Evolutionary conservation across 2,888 invertebrate genomes (phyloP).

Genomic region (Euphydryas editha): DNA sequence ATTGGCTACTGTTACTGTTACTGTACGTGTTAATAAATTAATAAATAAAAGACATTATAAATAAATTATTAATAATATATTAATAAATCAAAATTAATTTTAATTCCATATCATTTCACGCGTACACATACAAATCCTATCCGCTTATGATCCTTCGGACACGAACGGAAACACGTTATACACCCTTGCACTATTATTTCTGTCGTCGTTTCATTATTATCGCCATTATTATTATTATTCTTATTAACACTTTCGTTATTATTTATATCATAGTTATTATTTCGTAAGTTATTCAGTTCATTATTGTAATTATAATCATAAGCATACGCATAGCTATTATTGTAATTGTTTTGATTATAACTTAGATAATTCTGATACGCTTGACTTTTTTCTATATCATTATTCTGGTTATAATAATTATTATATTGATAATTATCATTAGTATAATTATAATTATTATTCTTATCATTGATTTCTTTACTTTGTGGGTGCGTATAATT

Average conservation of each 20-base stretch:
- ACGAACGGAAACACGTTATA: conserved; percentile 16
- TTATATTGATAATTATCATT: background rate
- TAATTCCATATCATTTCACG: background rate
- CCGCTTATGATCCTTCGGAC: conserved; percentile 15
- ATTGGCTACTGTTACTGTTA: too few species aligned
- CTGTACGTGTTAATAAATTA: too few species aligned
- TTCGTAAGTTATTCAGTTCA: background rate
- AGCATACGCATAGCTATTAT: too few species aligned
- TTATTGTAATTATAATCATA: background rate
- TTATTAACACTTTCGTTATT: too few species aligned
- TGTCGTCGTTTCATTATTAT: background rate
- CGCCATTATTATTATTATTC: background rate
- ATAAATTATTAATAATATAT: too few species aligned
- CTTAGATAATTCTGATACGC: conserved; percentile 5
- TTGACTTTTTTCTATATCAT: background rate
- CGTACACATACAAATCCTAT: conserved; percentile 11
- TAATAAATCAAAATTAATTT: background rate
- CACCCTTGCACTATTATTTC: conserved; percentile 7
- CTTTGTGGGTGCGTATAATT: background rate
- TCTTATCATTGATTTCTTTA: background rate
- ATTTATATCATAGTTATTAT: too few species aligned
- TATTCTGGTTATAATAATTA: background rate
- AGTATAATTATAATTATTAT: background rate
- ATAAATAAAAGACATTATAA: too few species aligned
- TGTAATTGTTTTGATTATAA: background rate